A percentile compares a stretch with the other conserved stretches of the same genome.
phyloP scores from a whole-genome alignment of 2,888 invertebrate species.

The Acanthococcus lagerstroemiae region DNA sequence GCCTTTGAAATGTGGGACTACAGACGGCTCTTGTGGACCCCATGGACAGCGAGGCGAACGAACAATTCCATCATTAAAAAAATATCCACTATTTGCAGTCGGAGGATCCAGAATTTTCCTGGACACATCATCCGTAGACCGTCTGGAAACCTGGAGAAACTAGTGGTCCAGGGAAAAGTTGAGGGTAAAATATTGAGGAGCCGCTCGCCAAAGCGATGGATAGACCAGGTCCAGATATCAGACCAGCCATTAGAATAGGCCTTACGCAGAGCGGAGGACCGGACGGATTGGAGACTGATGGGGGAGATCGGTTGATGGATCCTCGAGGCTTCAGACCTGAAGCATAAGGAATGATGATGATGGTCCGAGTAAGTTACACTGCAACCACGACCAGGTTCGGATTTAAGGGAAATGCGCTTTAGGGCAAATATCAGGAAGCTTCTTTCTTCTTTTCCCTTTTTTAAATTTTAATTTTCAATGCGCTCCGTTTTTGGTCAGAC shows the following conservation, averaged over 20 bases:
- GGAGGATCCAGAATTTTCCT: not conserved
- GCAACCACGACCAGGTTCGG: no score
- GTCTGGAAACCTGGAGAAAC: not conserved
- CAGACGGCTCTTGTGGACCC: not conserved
- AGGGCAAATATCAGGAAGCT: no score
- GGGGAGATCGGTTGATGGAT: not conserved
- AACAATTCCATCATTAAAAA: not conserved
- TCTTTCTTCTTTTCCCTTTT: no score
- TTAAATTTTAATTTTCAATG: no score
- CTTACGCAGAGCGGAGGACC: not conserved
- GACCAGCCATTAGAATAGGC: not conserved
- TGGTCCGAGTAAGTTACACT: no score
- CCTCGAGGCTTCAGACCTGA: not conserved
- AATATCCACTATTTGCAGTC: not conserved
- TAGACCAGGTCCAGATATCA: no score
- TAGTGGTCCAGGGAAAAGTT: not conserved
- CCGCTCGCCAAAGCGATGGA: no score
- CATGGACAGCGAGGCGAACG: not conserved
- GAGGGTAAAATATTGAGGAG: no score
- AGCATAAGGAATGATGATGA: not conserved
- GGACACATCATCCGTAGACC: not conserved
- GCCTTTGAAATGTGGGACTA: not conserved
- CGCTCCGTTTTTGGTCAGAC: no score
- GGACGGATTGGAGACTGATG: not conserved
- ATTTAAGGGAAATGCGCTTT: no score